Base-by-base conservation (phyloP, 2,888 invertebrate species). In the Mythimna impura region DNA sequence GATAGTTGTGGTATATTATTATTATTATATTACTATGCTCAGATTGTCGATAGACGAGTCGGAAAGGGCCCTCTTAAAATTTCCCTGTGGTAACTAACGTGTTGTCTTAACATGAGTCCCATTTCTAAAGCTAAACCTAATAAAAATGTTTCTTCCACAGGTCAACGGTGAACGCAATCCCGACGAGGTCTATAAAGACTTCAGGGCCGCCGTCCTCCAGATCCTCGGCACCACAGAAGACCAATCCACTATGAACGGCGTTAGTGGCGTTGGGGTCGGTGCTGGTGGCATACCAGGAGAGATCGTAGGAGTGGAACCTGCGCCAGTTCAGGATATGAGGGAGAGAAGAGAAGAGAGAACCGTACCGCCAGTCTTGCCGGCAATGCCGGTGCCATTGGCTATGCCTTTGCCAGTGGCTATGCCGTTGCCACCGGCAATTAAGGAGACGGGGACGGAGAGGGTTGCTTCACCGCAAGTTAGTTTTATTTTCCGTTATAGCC, bases 151-250 rank as follows among this genome's bases (percentile, higher is more conserved):
- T 47, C 47, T 40, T 30, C 9, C 30, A 34, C 92, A 99, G 98
- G 97, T 99, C 22, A 98, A 98, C 89, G 99, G 99, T 10, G 99
- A 99, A 93, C 96, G 99, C 69, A 98, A 98, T 87, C 99, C 98
- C 1, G 97, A 97, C 52, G 98, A 98, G 88, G 98, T 99, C 14
- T 99, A 98, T 94, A 97, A 97, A 89, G 99, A 99, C 93, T 98
- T 99, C 93, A 97, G 98, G 67, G 97, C 97, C 14, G 97, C 98
- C 4, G 97, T 98, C 12, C 97, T 98, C 84, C 97, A 97, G 89
- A 98, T 98, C 88, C 94, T 99, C 30, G 98, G 98, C 36, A 95
- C 97, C 60, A 96, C 97, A 82, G 98, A 97, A 89, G 97, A 97
- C 87, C 97, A 97, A 86, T 94, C 96, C 2, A 96, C 97, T 66